phyloP scores from a whole-genome alignment of 2,888 invertebrate genomes.

The Apamea monoglypha region DNA sequence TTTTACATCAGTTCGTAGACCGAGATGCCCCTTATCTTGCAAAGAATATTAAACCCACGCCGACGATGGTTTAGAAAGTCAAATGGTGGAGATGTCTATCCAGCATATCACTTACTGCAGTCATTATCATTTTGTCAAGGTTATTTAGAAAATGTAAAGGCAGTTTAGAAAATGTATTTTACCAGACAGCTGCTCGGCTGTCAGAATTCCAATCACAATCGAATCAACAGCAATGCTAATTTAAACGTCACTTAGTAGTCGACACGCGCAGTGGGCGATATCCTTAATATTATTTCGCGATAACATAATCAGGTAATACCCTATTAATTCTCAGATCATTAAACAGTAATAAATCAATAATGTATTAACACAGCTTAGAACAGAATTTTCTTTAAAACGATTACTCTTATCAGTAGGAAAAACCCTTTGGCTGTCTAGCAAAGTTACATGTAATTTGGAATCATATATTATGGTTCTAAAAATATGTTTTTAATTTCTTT shows the following conservation, averaged over 20 bases:
- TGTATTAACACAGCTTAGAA: conserved; percentile 11
- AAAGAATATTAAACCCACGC: not conserved
- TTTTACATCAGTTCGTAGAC: not conserved
- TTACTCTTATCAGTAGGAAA: conserved; percentile 29
- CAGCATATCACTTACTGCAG: not conserved
- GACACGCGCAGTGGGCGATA: conserved; percentile 28
- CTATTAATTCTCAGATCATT: conserved; percentile 46
- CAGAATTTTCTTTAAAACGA: conserved; percentile 31
- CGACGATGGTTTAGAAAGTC: not conserved
- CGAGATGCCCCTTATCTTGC: not conserved
- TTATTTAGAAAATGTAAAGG: not conserved
- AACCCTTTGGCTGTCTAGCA: conserved; percentile 5
- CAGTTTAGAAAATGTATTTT: not conserved
- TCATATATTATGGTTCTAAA: rapidly evolving
- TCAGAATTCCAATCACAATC: conserved; percentile 5
- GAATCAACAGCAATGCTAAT: conserved; percentile 18
- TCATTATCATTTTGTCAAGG: not conserved
- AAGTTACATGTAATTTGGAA: not conserved
- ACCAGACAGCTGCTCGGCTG: not conserved
- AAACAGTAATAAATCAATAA: conserved; percentile 47
- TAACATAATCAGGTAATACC: conserved; percentile 39
- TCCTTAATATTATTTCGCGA: conserved; percentile 24
- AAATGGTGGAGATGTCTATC: not conserved
- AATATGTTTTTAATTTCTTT: conserved; percentile 13
- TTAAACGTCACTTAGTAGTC: conserved; percentile 4